phyloP scores from a whole-genome alignment of 2,113 vertebrate species.

The Coptodon bakossiorum region DNA sequence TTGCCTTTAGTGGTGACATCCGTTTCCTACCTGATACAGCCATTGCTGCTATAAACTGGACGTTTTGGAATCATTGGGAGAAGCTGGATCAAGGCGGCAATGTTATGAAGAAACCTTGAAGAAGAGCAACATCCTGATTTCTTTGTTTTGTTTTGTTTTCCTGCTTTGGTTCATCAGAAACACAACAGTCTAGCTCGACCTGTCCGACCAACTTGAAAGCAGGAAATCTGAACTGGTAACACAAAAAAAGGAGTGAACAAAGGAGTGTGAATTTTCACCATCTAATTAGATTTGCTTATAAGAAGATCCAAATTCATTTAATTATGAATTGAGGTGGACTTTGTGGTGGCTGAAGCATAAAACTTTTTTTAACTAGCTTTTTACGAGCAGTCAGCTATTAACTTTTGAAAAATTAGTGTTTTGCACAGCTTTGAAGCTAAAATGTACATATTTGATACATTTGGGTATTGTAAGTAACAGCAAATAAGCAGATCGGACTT shows the following conservation, averaged over 20 bases:
- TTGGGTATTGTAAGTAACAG: neutral
- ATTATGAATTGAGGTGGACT: neutral
- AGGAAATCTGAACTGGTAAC: neutral
- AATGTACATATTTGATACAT: neutral
- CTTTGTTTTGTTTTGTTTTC: rapidly evolving
- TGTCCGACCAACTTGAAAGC: neutral
- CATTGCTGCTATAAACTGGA: neutral
- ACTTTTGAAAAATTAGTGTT: neutral
- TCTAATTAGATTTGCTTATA: neutral
- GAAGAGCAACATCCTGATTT: neutral
- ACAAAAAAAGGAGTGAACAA: neutral
- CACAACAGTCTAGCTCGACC: neutral
- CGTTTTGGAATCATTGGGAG: neutral
- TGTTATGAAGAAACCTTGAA: neutral
- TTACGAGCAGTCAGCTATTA: neutral
- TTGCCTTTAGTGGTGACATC: neutral
- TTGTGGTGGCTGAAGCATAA: neutral
- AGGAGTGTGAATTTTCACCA: neutral
- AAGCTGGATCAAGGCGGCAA: neutral
- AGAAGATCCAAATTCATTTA: neutral
- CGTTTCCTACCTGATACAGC: neutral
- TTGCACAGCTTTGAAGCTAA: neutral
- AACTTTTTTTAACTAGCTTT: neutral
- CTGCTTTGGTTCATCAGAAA: neutral
- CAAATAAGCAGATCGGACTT: neutral